phyloP scores from a whole-genome alignment of 2,888 invertebrate genomes.

The Trisateles emortualis region DNA sequence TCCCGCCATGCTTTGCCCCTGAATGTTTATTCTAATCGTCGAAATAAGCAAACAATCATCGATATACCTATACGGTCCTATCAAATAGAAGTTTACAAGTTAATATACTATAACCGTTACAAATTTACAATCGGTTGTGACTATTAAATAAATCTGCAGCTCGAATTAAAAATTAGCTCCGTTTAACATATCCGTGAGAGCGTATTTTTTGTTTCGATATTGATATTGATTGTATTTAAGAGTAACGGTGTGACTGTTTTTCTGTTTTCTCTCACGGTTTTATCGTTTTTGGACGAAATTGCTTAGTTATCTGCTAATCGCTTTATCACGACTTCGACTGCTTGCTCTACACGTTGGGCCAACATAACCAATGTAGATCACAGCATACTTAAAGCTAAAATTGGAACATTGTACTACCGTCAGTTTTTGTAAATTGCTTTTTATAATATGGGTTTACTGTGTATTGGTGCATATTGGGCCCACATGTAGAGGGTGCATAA shows the following conservation, averaged over 20 bases:
- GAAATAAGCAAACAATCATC: constrained; percentile 41
- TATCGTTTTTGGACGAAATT: constrained; percentile 14
- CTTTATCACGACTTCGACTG: constrained; percentile 10
- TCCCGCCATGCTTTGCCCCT: constrained; percentile 15
- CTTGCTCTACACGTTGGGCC: too few relatives aligned
- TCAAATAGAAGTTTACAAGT: constrained; percentile 56
- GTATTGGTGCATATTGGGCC: too few relatives aligned
- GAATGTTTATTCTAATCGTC: constrained; percentile 22
- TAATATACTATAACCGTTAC: constrained; percentile 60
- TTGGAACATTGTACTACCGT: too few relatives aligned
- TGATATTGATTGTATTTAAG: constrained; percentile 38
- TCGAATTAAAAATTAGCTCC: constrained; percentile 77
- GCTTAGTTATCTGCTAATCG: constrained; percentile 11
- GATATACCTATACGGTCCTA: constrained; percentile 28
- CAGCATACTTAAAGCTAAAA: too few relatives aligned
- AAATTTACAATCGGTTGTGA: constrained; percentile 71
- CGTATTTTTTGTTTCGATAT: constrained; percentile 51
- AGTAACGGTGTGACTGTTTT: constrained; percentile 35
- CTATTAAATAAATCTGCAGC: constrained; percentile 76
- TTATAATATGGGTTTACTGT: too few relatives aligned
- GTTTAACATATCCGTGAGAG: constrained; percentile 70
- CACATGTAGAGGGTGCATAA: too few relatives aligned
- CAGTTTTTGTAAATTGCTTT: too few relatives aligned
- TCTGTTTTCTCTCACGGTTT: constrained; percentile 38
- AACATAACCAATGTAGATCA: too few relatives aligned